A percentile compares a stretch with the other conserved stretches of the same genome.
Evolutionary conservation across 1,140 invertebrate genomes (phyloP).

Genomic region (Epicauta chinensis): DNA sequence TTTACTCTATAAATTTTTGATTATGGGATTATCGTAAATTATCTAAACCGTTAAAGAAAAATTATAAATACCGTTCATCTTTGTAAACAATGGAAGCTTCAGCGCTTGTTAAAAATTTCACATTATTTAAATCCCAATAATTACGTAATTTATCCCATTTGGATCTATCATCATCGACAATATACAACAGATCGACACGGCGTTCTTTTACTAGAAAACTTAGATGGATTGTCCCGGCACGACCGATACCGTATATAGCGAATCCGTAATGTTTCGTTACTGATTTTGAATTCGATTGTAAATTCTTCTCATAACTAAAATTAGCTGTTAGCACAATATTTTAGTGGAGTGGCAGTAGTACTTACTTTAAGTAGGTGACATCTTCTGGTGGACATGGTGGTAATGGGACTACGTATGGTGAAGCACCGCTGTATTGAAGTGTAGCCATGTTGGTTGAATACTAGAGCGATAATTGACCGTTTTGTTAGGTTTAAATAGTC

Average conservation of each 20-base stretch:
- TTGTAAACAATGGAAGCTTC: constrained; percentile 48
- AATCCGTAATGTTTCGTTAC: constrained; percentile 20
- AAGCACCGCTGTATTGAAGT: background rate
- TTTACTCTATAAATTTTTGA: constrained; percentile 51
- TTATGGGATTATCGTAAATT: background rate
- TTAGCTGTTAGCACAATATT: too few relatives aligned
- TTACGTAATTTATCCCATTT: constrained; percentile 45
- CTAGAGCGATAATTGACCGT: too few relatives aligned
- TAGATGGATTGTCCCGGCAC: constrained; percentile 58
- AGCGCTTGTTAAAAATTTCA: constrained; percentile 48
- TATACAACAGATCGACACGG: constrained; percentile 52
- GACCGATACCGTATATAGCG: constrained; percentile 55
- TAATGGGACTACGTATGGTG: background rate
- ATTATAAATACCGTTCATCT: constrained; percentile 48
- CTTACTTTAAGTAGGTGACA: background rate
- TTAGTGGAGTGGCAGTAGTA: background rate
- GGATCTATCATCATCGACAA: constrained; percentile 51
- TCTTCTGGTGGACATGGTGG: constrained; percentile 1
- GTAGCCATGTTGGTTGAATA: constrained; percentile 1
- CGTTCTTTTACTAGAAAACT: constrained; percentile 48
- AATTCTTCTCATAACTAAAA: constrained; percentile 13
- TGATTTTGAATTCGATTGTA: background rate
- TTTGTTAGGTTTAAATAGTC: too few relatives aligned
- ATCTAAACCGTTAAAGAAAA: background rate
- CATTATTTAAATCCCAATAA: constrained; percentile 48